These are phyloP conservation scores for Arizona elegans DNA, from an alignment of 2,113 vertebrate species.

Conservation along the genomic window DNA sequence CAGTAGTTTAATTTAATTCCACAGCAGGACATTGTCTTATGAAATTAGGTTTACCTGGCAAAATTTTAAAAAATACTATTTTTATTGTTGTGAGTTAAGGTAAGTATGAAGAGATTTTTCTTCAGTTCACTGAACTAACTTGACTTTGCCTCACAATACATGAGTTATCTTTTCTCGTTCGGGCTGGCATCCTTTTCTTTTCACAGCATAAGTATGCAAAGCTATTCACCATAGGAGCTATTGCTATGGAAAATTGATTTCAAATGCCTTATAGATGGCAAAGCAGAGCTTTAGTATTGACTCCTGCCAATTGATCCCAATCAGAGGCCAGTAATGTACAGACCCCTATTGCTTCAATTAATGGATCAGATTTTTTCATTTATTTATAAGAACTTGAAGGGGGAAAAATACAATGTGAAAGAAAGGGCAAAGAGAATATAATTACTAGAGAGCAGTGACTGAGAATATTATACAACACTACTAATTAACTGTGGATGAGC, in stretches of 20 bases:
- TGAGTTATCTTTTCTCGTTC: background rate
- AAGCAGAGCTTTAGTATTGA: background rate
- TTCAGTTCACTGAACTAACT: background rate
- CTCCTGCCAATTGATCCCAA: background rate
- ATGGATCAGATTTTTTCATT: background rate
- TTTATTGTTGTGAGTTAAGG: background rate
- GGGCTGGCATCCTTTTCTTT: background rate
- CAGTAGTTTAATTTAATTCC: background rate
- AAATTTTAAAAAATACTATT: background rate
- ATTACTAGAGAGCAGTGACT: background rate
- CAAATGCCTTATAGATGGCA: background rate
- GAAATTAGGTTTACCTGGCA: background rate
- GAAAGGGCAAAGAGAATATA: slow-evolving; percentile 11
- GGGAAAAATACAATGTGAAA: background rate
- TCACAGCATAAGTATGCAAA: background rate
- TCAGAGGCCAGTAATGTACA: background rate
- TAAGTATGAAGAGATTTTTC: background rate
- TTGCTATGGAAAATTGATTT: background rate
- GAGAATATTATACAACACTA: slow-evolving; percentile 19
- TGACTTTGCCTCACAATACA: background rate
- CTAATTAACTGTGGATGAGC: background rate
- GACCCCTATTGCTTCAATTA: slow-evolving; percentile 5
- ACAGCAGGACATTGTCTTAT: background rate
- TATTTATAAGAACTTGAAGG: background rate
- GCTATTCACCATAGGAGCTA: background rate